A percentile compares a stretch with the other conserved stretches of the same genome.
phyloP scores from a whole-genome alignment of 92 coral and sea anemone genomes.

The Bergia sp. region DNA sequence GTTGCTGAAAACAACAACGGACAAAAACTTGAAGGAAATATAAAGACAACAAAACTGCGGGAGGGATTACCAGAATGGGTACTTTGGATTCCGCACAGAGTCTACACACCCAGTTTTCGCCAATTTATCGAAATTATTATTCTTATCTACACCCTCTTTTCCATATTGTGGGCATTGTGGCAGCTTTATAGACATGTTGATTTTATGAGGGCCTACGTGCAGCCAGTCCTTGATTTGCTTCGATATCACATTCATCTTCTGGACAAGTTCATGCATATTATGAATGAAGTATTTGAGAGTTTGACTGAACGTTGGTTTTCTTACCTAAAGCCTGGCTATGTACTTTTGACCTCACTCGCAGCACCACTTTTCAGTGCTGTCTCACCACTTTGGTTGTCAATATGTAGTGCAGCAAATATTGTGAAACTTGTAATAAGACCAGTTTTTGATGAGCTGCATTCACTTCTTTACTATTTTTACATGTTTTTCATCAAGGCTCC shows the following conservation, averaged over 20 bases:
- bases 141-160: constrained; percentile 80
- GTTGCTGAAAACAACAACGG: constrained; percentile 15
- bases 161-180: constrained; percentile 98
- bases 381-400: constrained; percentile 59
- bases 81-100: constrained; percentile 73
- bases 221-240: constrained; percentile 80
- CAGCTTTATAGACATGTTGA: constrained; percentile 97
- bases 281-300: constrained; percentile 82
- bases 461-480: constrained; percentile 56
- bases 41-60: constrained; percentile 51
- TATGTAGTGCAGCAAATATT: constrained; percentile 44
- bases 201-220: constrained; percentile 82
- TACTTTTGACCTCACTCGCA: constrained; percentile 72
- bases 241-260: constrained; percentile 79
- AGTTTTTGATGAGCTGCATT: constrained; percentile 59
- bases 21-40: neutral
- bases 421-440: constrained; percentile 63
- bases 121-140: constrained; percentile 69
- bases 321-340: constrained; percentile 87
- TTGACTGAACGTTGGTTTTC: constrained; percentile 91
- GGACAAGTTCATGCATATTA: constrained; percentile 75
- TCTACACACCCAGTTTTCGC: constrained; percentile 83
- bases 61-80: constrained; percentile 98
- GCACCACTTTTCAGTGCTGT: constrained; percentile 71
- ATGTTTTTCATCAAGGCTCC: constrained; percentile 69